Percentiles rank a stretch among this genome's conserved stretches.
Evolutionary conservation across 30 jellyfish, hydroid and myxozoan species (phyloP).

Genomic region (Aurelia sp.): DNA sequence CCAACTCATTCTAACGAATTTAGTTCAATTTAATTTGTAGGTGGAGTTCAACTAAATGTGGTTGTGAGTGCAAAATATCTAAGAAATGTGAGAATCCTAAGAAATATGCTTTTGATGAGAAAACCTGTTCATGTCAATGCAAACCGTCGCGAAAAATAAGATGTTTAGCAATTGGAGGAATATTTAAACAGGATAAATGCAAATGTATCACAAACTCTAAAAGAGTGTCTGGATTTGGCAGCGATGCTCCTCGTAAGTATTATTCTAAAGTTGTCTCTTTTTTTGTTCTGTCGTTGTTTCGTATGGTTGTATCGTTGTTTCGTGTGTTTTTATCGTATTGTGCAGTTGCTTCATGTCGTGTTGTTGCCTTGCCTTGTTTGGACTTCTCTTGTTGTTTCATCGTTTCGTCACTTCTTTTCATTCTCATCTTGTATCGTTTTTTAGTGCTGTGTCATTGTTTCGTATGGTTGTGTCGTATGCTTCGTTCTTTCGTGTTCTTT

Average conservation of each 20-base stretch:
- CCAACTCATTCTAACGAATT: neutral
- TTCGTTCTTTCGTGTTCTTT: too few relatives aligned
- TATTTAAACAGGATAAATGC: slow-evolving; percentile 34
- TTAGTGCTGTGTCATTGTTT: too few relatives aligned
- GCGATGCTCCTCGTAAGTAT: slow-evolving; percentile 12
- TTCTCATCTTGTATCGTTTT: too few relatives aligned
- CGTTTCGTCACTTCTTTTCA: too few relatives aligned
- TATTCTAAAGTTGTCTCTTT: neutral
- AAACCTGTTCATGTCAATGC: slow-evolving; percentile 66
- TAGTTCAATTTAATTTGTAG: neutral
- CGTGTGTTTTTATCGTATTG: too few relatives aligned
- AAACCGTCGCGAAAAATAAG: slow-evolving; percentile 29
- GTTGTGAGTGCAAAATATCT: slow-evolving; percentile 51
- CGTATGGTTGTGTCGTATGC: too few relatives aligned
- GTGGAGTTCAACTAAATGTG: slow-evolving; percentile 38
- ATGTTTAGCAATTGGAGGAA: slow-evolving; percentile 51
- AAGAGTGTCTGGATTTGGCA: neutral
- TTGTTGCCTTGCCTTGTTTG: too few relatives aligned
- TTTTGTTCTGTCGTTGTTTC: too few relatives aligned
- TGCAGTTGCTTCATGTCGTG: too few relatives aligned
- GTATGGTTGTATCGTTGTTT: neutral
- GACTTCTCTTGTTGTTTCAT: too few relatives aligned
- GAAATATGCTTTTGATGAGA: slow-evolving; percentile 41
- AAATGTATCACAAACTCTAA: slow-evolving; percentile 1
- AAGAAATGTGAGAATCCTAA: neutral